Base-by-base conservation (phyloP, 2,797 vertebrate species). In the Crenuchus spilurus region DNA sequence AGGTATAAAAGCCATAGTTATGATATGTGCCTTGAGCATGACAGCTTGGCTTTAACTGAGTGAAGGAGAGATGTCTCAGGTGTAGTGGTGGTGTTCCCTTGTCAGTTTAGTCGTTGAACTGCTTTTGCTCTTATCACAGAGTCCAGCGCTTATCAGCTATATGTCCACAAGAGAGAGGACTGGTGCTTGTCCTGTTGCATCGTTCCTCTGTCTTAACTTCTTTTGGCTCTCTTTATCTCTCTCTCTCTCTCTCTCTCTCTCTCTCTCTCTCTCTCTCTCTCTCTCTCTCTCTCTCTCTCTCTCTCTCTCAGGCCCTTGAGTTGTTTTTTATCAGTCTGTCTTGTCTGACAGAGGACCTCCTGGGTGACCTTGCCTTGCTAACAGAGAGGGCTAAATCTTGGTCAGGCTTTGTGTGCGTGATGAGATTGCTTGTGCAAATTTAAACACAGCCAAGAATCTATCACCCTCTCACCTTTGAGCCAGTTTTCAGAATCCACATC, bases 311-410 rank as follows among this genome's bases (percentile, higher is more conserved):
- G 42, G 41, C n/a, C 16, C n/a, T 20, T 31, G 42, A 48, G 26
- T 65, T 31, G 9, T 30, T 49, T 33, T n/a, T 37, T 31, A 35
- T 37, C 30, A 22, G 46, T 24, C 30, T 61, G 18, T 24, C 57
- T 24, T 39, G 57, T 61, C 57, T 61, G 57, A 61, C 20, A 61
- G 18, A 61, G 57, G 35, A 11, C 35, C 57, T 14, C 4, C 57
- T 39, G 57, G 18, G 2, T 61, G 57, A 61, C 33, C 57, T 61
- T 54, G 13, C 14, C 51, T 54, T 16, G 51, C 51, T 30, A 16
- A 30, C 18, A 61, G 33, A 22, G 41, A 39, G 35, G 33, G 33
- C 55, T 41, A 37, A 39, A 39, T 54, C 51, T 14, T 54, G 42
- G 16, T 28, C 11, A 28, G 51, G 11, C 51, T 54, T 14, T 8